Conservation (phyloP, 2,888 invertebrate genomes). For the Itoplectis maculator region DNA sequence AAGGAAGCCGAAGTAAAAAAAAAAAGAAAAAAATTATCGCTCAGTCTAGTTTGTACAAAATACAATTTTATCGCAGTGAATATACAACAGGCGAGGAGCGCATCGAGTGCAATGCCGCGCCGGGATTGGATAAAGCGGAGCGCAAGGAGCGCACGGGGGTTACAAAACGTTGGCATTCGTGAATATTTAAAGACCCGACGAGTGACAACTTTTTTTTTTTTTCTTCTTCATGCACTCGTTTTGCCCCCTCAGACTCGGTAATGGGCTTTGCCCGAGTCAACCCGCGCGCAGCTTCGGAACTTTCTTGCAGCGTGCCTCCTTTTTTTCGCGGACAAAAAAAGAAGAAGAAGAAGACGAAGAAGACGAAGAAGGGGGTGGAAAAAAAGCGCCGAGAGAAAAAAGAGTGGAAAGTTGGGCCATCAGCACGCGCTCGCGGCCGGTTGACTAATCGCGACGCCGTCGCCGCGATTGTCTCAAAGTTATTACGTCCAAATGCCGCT, state of each 20-base stretch:
- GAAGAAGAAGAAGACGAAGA: not conserved
- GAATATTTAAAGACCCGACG: not conserved
- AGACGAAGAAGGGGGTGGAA: not conserved
- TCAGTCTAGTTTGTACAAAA: conserved; percentile 17
- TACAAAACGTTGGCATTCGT: not conserved
- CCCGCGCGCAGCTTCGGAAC: not conserved
- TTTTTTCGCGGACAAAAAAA: not conserved
- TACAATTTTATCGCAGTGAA: conserved; percentile 1
- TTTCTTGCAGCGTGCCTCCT: conserved; percentile 1
- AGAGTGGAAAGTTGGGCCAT: conserved; percentile 1
- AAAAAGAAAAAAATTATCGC: conserved; percentile 7
- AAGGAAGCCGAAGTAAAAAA: conserved; percentile 17
- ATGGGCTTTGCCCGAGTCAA: conserved; percentile 7
- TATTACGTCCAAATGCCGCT: not conserved
- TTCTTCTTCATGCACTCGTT: conserved; percentile 8
- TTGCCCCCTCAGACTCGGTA: not conserved
- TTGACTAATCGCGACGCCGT: not conserved
- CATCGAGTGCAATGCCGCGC: not conserved
- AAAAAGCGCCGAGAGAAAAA: not conserved
- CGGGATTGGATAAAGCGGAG: not conserved
- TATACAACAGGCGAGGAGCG: too few species aligned
- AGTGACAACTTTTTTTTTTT: conserved; percentile 26
- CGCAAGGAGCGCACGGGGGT: not conserved
- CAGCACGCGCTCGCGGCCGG: conserved; percentile 8
- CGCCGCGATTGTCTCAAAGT: conserved; percentile 15